Percentiles rank a stretch among this genome's conserved stretches.
Conservation (phyloP, 2,113 vertebrate species). For the Pollimyrus isidori region DNA sequence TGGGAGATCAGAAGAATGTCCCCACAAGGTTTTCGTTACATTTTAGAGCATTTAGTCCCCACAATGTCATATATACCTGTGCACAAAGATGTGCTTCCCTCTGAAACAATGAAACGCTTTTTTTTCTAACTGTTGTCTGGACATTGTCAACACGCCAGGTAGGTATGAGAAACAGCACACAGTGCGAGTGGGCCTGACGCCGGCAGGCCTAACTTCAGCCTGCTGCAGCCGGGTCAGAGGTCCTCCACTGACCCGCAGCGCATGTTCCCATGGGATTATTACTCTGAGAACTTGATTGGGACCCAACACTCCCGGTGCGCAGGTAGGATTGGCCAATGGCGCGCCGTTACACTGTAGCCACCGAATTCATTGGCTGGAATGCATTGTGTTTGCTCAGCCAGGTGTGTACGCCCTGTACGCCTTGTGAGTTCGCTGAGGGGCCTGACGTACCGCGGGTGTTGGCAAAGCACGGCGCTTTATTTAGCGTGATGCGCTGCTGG, state of each 20-base stretch:
- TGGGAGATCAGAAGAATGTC: background rate
- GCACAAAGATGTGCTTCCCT: slow-evolving; percentile 16
- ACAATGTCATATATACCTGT: background rate
- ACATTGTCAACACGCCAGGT: background rate
- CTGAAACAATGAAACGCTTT: background rate
- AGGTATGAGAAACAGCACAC: background rate
- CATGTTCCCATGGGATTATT: background rate
- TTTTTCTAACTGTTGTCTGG: background rate
- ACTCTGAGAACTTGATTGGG: background rate
- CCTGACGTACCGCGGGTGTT: background rate
- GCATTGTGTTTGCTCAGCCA: slow-evolving; percentile 61
- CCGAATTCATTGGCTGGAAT: slow-evolving; percentile 33
- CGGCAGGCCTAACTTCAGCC: background rate
- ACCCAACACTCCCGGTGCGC: background rate
- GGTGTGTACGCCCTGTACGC: slow-evolving; percentile 8
- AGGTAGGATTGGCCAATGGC: background rate
- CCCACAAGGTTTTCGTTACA: background rate
- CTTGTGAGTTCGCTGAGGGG: background rate
- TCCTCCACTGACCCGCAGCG: background rate
- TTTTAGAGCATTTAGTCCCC: slow-evolving; percentile 21
- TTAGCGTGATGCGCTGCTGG: background rate
- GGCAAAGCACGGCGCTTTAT: background rate
- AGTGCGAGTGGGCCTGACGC: background rate
- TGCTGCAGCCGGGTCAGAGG: background rate
- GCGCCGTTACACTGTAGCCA: slow-evolving; percentile 6